Percentiles rank a stretch among this genome's conserved stretches.
Evolutionary conservation across 2,888 invertebrate genomes (phyloP).

Genomic region (Mythimna vitellina): DNA sequence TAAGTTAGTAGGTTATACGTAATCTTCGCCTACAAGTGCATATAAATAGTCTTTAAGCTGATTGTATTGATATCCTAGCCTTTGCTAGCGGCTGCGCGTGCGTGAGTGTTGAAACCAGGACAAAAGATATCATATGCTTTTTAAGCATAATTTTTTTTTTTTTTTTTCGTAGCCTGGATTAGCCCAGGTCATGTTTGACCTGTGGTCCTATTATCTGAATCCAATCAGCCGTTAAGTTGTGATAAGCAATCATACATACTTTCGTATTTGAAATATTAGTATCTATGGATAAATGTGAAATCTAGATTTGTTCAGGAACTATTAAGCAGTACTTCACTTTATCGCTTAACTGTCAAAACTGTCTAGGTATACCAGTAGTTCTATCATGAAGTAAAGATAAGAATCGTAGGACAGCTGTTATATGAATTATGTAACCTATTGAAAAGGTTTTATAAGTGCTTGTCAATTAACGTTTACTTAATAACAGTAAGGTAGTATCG

Average conservation of each 20-base stretch:
- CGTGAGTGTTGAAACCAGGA: not conserved
- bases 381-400: slow-evolving; percentile 19
- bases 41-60: slow-evolving; percentile 3
- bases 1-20: not conserved
- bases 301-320: not conserved
- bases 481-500: slow-evolving; percentile 4
- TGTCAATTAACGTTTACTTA: slow-evolving; percentile 21
- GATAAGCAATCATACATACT: not conserved
- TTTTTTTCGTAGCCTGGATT: too few relatives aligned
- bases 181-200: too few relatives aligned
- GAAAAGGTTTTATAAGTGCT: slow-evolving; percentile 18
- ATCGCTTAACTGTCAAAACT: slow-evolving; percentile 18
- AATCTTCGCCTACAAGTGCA: not conserved
- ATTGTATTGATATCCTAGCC: not conserved
- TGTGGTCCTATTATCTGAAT: too few relatives aligned
- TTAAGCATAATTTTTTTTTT: too few relatives aligned
- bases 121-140: too few relatives aligned
- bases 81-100: not conserved
- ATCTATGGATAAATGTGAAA: not conserved
- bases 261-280: not conserved
- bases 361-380: not conserved
- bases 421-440: slow-evolving; percentile 28
- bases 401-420: slow-evolving; percentile 5
- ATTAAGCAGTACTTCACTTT: slow-evolving; percentile 20
- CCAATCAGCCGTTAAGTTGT: not conserved